Evolutionary conservation across 2,113 vertebrate species (phyloP).

Genomic region (Panurus biarmicus): DNA sequence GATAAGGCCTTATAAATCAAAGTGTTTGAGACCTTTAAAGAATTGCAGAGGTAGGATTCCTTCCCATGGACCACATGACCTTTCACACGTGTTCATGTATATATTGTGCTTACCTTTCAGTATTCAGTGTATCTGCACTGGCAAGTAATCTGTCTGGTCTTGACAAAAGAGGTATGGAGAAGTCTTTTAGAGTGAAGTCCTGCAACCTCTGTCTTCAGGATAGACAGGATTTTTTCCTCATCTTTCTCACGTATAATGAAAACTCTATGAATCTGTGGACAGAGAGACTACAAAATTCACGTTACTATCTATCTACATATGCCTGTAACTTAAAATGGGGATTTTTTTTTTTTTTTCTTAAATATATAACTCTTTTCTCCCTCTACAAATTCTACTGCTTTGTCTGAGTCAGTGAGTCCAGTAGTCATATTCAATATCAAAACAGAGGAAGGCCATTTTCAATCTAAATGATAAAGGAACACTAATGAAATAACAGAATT

Average conservation of each 20-base stretch:
- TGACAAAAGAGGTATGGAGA: not conserved
- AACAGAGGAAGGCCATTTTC: not conserved
- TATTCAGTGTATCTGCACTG: not conserved
- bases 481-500: not conserved
- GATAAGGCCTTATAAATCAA: not conserved
- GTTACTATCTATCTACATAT: not conserved
- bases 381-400: not conserved
- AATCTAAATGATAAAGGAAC: not conserved
- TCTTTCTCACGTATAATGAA: not conserved
- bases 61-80: not conserved
- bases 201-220: not conserved
- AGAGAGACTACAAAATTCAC: not conserved
- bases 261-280: not conserved
- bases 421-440: not conserved
- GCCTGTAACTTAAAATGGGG: not conserved
- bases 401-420: not conserved
- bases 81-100: not conserved
- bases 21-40: not conserved
- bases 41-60: not conserved
- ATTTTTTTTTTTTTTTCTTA: not conserved
- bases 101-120: not conserved
- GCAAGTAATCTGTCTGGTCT: not conserved
- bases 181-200: not conserved
- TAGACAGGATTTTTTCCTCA: not conserved
- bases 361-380: not conserved